Base-by-base conservation (phyloP, 2,113 vertebrate genomes). In the Channa maculata region DNA sequence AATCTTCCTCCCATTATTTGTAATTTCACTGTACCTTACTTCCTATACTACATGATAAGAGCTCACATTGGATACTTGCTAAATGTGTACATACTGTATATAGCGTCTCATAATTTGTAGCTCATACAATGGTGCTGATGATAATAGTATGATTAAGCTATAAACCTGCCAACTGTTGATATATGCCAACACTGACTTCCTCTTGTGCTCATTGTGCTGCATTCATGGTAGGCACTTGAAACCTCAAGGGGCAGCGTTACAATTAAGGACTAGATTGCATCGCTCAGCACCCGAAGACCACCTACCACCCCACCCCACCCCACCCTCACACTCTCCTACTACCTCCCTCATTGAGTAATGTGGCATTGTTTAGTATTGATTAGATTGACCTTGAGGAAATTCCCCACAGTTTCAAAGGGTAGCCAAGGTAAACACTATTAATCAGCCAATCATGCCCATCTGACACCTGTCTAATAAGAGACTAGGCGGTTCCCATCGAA, bases 351-450 rank as follows among this genome's bases (percentile, higher is more conserved):
- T 61, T 34, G 39, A 77, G 53, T 36, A 43, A 65, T 58, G 71
- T 76, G 69, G 77, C 80, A 93, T 93, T 92, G 91, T 93, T 90
- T 76, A 65, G 67, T 78, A 85, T 88, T 77, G 77, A 90, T 89
- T 89, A 90, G 49, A 57, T 65, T 71, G 84, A 80, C 84, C 81
- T 80, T 71, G 77, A 92, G 91, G 90, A 93, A 93, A 91, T 90
- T 87, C 91, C 87, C 77, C 10, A 46, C 63, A 70, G 68, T 43
- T 58, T 65, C 38, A 37, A 45, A 65, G 71, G 5, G 44, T 39
- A 37, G 88, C 92, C 90, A 93, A 92, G 82, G 77, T 79, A 90
- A 93, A 93, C 90, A 92, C 46, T 37, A 69, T 77, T 71, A 89
- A 92, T 87, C 79, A 80, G 87, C 78, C 70, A 79, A 73, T 80